These are phyloP conservation scores for Xanthorhoe designata DNA, from an alignment of 2,888 invertebrate species.

Conservation along the genomic window DNA sequence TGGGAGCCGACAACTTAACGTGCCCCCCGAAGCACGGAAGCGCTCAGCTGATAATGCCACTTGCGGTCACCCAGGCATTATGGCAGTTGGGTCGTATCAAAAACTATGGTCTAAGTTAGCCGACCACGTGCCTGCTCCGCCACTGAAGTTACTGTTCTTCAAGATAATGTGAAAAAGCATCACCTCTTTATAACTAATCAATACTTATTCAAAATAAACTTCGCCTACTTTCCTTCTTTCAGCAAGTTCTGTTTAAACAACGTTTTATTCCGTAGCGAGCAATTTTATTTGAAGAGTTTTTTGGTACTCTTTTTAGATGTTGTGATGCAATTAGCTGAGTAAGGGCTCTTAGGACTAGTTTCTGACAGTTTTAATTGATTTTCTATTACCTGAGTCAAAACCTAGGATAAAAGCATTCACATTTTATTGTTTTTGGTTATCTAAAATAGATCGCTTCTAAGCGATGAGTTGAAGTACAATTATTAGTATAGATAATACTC, in stretches of 20 bases:
- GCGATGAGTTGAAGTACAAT: no score
- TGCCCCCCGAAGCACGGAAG: no score
- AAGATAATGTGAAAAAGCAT: background rate
- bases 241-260: background rate
- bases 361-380: background rate
- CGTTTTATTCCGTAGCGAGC: conserved; percentile 8
- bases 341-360: conserved; percentile 9
- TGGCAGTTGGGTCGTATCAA: no score
- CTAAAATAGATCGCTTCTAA: no score
- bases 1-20: no score
- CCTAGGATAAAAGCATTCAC: background rate
- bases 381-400: background rate
- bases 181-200: background rate
- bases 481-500: no score
- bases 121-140: background rate
- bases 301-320: conserved; percentile 8
- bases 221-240: background rate
- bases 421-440: background rate
- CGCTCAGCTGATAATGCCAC: no score
- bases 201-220: background rate
- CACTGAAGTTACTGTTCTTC: background rate
- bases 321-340: conserved; percentile 11
- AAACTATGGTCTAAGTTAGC: background rate
- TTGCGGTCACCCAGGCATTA: no score
- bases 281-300: conserved; percentile 7